phyloP scores from a whole-genome alignment of 2,797 vertebrate species.

The Psittacula echo region DNA sequence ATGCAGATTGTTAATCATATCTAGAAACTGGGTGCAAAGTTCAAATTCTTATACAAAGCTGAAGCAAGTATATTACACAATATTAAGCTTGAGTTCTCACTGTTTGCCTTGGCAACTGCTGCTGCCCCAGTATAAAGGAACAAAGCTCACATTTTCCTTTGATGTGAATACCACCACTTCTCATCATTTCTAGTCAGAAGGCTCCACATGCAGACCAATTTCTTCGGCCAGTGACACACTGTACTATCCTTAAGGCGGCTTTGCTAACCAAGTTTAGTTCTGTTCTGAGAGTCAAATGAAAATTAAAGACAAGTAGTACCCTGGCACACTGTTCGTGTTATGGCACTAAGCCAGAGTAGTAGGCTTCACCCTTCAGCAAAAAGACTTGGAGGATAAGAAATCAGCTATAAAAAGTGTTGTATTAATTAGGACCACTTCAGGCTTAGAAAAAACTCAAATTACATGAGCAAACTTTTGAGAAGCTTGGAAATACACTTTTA shows the following conservation, averaged over 20 bases:
- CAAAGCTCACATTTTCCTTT: conserved; percentile 23
- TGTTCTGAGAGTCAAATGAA: not conserved
- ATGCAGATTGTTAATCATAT: not conserved
- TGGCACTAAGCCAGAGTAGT: not conserved
- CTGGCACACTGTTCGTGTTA: not conserved
- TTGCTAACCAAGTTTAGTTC: not conserved
- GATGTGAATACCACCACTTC: not conserved
- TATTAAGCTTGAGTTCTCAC: not conserved
- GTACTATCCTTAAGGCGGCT: not conserved
- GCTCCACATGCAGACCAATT: not conserved
- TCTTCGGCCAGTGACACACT: not conserved
- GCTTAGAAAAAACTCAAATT: not conserved
- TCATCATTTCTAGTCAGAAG: not conserved
- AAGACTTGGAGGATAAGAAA: not conserved
- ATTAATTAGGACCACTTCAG: not conserved
- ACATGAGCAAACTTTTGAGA: not conserved
- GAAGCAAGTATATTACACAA: not conserved
- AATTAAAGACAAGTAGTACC: not conserved
- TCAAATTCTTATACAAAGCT: not conserved
- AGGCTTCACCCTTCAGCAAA: not conserved
- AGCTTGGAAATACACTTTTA: not conserved
- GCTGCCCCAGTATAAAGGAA: not conserved
- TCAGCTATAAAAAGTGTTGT: not conserved
- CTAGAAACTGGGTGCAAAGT: not conserved
- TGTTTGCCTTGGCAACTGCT: conserved; percentile 23